Conservation (phyloP, 2,797 vertebrate genomes). For the Dicrostonyx torquatus region DNA sequence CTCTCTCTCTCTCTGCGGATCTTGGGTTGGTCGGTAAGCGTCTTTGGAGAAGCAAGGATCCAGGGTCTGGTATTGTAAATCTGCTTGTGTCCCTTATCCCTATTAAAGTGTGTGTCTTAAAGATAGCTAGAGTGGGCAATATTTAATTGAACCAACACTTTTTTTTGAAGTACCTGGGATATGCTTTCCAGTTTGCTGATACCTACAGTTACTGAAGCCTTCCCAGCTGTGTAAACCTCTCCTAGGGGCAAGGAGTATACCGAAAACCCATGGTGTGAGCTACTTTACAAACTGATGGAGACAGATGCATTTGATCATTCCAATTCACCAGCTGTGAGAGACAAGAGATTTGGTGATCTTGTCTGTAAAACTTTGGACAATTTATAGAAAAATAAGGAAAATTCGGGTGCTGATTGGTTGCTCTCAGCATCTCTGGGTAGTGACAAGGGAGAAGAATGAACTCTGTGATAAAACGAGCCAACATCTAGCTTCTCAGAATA, state of each 20-base stretch:
- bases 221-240: background rate
- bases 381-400: background rate
- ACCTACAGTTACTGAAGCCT: background rate
- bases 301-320: background rate
- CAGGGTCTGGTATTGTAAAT: no score
- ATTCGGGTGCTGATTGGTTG: background rate
- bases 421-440: background rate
- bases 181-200: background rate
- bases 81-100: no score
- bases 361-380: background rate
- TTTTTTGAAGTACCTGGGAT: background rate
- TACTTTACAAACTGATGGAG: background rate
- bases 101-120: no score
- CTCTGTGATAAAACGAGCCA: background rate
- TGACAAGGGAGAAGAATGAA: background rate
- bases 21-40: no score
- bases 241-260: background rate
- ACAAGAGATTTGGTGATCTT: background rate
- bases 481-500: background rate
- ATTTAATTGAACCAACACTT: no score
- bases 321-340: background rate
- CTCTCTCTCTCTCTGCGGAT: no score
- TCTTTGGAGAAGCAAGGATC: no score
- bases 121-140: no score
- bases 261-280: background rate